Evolutionary conservation across 2,113 vertebrate species (phyloP).

Genomic region (Calidris pugnax): DNA sequence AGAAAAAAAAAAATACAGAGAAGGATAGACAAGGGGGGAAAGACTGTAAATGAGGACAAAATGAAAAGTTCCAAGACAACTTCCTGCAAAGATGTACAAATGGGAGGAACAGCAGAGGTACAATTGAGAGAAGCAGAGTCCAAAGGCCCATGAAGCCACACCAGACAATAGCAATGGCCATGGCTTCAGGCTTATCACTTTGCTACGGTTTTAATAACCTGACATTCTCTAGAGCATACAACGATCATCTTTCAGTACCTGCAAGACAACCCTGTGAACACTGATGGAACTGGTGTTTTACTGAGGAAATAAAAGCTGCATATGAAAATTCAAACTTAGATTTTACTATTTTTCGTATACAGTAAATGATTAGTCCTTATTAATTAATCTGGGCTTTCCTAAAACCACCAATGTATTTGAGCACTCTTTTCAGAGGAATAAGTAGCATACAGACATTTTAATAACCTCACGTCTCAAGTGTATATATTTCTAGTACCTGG

Average conservation of each 20-base stretch:
- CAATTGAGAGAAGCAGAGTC: neutral
- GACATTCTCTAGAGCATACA: neutral
- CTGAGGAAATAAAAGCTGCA: neutral
- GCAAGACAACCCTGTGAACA: neutral
- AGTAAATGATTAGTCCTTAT: neutral
- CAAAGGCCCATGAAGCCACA: neutral
- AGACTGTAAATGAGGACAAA: neutral
- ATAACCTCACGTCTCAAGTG: slow-evolving; percentile 25
- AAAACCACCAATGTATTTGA: slow-evolving; percentile 13
- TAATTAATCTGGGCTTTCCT: slow-evolving; percentile 40
- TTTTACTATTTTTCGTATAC: neutral
- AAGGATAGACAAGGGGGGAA: neutral
- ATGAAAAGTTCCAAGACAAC: neutral
- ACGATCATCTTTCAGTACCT: neutral
- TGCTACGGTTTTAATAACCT: neutral
- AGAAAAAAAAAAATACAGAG: neutral
- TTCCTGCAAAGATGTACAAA: neutral
- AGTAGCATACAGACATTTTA: slow-evolving; percentile 5
- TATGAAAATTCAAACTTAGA: neutral
- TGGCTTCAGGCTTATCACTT: slow-evolving; percentile 16
- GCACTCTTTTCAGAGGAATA: slow-evolving; percentile 19
- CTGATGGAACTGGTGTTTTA: neutral
- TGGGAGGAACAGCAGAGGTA: neutral
- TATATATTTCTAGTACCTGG: slow-evolving; percentile 8
- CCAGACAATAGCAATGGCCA: neutral